Evolutionary conservation across 2,888 invertebrate genomes (phyloP).

Genomic region (Sminthurinus aureus): DNA sequence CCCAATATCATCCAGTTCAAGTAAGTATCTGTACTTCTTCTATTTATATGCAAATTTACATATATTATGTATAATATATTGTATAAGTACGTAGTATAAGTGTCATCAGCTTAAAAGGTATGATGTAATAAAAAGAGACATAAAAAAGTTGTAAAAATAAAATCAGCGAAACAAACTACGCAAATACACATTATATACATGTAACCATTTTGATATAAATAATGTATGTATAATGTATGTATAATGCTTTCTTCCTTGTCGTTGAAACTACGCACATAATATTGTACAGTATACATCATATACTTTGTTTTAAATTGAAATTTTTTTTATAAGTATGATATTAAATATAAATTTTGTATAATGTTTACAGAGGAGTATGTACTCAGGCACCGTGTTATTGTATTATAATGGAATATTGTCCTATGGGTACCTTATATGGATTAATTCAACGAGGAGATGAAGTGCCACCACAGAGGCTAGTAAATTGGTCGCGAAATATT

Average conservation of each 20-base stretch:
- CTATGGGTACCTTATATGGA: conserved; percentile 92
- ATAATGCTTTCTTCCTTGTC: no score
- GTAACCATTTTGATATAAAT: not conserved
- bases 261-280: no score
- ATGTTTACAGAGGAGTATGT: conserved; percentile 80
- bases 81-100: no score
- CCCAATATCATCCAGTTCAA: conserved; percentile 92
- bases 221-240: not conserved
- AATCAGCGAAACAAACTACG: no score
- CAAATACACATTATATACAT: no score
- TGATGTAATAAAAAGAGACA: no score
- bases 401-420: conserved; percentile 98
- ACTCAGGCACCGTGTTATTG: conserved; percentile 90
- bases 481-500: conserved; percentile 95
- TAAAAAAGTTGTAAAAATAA: no score
- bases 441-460: conserved; percentile 83
- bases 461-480: conserved; percentile 83
- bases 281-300: no score
- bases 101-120: no score
- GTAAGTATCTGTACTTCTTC: conserved; percentile 62
- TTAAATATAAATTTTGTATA: not conserved
- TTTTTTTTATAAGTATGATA: not conserved
- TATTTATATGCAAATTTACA: not conserved
- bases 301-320: not conserved
- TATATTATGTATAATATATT: not conserved